Evolutionary conservation across 1,140 invertebrate genomes (phyloP), one percentile per base, ranked within the genome.

Genomic region (Rhyacophila brunnea): DNA sequence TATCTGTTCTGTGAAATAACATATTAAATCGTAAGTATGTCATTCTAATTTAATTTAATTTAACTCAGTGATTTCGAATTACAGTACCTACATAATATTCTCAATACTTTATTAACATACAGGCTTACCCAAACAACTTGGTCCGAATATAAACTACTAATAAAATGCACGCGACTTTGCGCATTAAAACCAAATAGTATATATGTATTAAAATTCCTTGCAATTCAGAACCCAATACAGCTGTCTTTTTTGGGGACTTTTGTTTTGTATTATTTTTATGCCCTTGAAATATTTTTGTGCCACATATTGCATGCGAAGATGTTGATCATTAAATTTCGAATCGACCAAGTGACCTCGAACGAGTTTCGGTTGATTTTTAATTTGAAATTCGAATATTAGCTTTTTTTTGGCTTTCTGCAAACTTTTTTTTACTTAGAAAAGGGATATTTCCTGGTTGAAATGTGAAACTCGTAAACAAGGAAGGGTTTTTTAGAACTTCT

Each of bases 261-360:
- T 60, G 53, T 64, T 57, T 64, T 64, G 35, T 38, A 43, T 49
- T 60, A 48, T 64, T 57, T 64, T 56, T 49, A 43, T 64, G 62
- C 58, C 62, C 62, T 64, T 64, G 62, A 64, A 64, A 64, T 60
- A 58, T 47, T 58, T 64, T 60, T 44, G 4, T 28, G 46, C 32
- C 57, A 44, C 58, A 58, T 52, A 52, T 64, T 60, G 47, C 57
- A 60, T 43, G 58, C 40, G 54, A 52, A 44, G 36, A 28, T 28
- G 23, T 28, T 28, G 15, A 20, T 14, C 43, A n/a, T 40, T 40
- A 4, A 40, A 40, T 40, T n/a, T 40, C 15, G 4, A 28, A 9
- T 28, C 23, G 23, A 28, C 23, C 23, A 28, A 28, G 9, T 40
- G 38, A 15, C 38, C 38, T 40, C 38, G 38, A 15, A 28, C 23